Conservation (phyloP, 2,113 vertebrate genomes). For the Donacobius atricapilla region DNA sequence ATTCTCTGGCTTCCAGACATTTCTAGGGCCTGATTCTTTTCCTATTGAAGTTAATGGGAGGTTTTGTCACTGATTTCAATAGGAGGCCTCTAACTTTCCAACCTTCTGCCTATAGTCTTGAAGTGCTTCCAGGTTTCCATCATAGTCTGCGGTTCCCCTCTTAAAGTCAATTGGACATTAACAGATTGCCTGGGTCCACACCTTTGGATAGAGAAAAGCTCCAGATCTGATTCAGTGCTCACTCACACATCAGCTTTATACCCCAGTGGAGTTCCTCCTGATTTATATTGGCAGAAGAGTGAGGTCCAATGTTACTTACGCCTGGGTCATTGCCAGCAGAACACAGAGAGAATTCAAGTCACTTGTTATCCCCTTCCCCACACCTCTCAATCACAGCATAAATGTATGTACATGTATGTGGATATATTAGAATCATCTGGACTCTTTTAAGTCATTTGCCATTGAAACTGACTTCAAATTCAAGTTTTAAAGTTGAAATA, state of each 20-base stretch:
- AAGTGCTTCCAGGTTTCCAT: constrained; percentile 60
- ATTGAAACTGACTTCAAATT: constrained; percentile 13
- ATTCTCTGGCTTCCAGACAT: not conserved
- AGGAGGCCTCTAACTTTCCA: constrained; percentile 38
- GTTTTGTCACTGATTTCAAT: constrained; percentile 34
- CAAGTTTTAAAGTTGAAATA: constrained; percentile 61
- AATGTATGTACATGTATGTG: not conserved
- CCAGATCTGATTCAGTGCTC: constrained; percentile 30
- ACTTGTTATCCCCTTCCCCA: constrained; percentile 43
- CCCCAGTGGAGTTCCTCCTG: not conserved
- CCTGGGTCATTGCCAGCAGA: constrained; percentile 21
- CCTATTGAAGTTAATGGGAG: constrained; percentile 1
- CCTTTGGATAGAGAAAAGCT: constrained; percentile 40
- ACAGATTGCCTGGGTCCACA: constrained; percentile 23
- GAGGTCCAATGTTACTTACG: constrained; percentile 24
- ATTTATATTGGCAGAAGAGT: constrained; percentile 44
- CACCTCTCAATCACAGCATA: constrained; percentile 23
- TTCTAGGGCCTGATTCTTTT: constrained; percentile 10
- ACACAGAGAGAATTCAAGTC: constrained; percentile 1
- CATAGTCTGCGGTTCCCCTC: constrained; percentile 23
- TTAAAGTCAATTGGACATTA: constrained; percentile 37
- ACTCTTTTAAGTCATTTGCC: constrained; percentile 34
- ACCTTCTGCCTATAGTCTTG: constrained; percentile 5
- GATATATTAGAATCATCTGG: constrained; percentile 49
- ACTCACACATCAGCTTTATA: constrained; percentile 10